Evolutionary conservation across 2,888 invertebrate genomes (phyloP), one percentile per base, ranked within the genome.

Genomic region (Ophion obscuratus): DNA sequence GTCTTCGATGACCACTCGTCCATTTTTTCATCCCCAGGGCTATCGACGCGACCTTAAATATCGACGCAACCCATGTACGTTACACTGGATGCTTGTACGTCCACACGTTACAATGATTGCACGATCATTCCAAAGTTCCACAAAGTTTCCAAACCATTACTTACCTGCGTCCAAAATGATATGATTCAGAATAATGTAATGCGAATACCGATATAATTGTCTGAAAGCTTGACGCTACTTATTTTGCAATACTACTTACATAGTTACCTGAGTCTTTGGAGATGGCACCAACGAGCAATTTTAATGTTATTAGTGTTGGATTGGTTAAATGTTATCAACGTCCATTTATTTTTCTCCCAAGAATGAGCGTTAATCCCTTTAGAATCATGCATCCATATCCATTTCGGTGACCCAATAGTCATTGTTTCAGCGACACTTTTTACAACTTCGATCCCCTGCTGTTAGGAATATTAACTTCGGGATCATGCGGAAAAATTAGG

Each of bases 1-100:
- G 88, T 88, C 70, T 80, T 85, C 24, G 88, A 76, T 59, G 71
- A 70, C 88, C 89, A 88, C 62, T 88, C 77, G 24, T 82, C 88
- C 27, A 88, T 57, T 81, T 89, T 90, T 62, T 83, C 81, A 6
- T 89, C 88, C 17, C 64, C 57, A 59, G 83, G 36, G 64, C 67
- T 75, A 9, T 66, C 66, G 67, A 68, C 44, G 57, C 6, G 24
- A 1, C 85, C 87, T 88, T 83, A 70, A 86, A 80, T 82, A 70
- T 73, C 59, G 61, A 81, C n/a, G 61, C 11, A 27, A 44, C 24
- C 17, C 11, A 57, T 80, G 31, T 70, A 31, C 62, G 59, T 31
- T 66, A 17, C 20, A 10, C 40, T 7, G 36, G n/a, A 27, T n/a
- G 36, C 14, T 11, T 17, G 27, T 20, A 57, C n/a, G 31, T 57